Conservation (phyloP, 2,797 vertebrate genomes). For the Sebastes oblongus region DNA sequence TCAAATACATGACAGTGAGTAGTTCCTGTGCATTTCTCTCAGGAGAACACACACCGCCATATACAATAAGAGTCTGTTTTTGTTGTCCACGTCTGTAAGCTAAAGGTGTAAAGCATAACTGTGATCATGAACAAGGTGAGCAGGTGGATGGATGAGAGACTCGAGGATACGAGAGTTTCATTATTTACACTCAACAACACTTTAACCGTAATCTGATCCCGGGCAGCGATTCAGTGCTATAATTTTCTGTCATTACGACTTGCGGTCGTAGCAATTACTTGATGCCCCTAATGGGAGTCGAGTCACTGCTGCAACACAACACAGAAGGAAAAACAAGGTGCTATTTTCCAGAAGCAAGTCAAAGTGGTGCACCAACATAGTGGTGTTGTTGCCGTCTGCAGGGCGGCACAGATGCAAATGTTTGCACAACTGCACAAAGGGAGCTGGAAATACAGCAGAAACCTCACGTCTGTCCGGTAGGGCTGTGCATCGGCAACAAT, state of each 20-base stretch:
- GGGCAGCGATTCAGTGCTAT: background rate
- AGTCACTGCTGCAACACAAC: background rate
- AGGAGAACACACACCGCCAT: background rate
- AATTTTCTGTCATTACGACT: slow-evolving; percentile 13
- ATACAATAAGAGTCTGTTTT: background rate
- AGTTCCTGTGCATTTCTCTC: background rate
- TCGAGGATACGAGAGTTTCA: background rate
- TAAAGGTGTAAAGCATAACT: background rate
- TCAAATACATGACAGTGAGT: slow-evolving; percentile 98
- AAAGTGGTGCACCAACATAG: background rate
- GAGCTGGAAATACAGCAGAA: background rate
- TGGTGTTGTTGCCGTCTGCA: background rate
- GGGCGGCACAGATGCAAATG: background rate
- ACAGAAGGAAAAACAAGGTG: background rate
- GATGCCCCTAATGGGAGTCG: background rate
- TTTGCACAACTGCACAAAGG: background rate
- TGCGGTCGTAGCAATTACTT: slow-evolving; percentile 1
- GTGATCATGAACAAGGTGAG: background rate
- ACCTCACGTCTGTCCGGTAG: too few species aligned
- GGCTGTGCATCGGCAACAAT: too few species aligned
- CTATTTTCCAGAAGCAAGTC: background rate
- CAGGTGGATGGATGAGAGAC: background rate
- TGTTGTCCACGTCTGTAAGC: background rate
- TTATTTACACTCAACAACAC: background rate
- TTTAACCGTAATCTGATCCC: background rate